Evolutionary conservation across 2,113 vertebrate genomes (phyloP), one percentile per base, ranked within the genome.

Genomic region (Theristicus caerulescens): DNA sequence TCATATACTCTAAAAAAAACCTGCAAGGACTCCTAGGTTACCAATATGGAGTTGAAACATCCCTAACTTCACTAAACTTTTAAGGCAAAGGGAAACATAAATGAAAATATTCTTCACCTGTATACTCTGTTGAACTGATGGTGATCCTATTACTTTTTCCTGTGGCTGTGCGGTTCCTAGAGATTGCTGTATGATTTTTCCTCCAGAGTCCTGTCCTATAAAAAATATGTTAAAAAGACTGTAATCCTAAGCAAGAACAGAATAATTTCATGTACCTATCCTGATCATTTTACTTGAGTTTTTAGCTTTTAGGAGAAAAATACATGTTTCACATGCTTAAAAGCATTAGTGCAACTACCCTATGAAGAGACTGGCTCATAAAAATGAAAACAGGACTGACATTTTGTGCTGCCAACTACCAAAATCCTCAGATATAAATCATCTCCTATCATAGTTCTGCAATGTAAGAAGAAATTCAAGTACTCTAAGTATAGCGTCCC

Each of bases 171-270:
- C 7, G 16, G 96, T 82, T 97, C 98, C 98, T 96, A 98, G 67
- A 93, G 98, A 72, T 0, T 95, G 97, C 7, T 98, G 98, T 55
- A 97, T 32, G 38, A 97, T 90, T 97, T 98, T 98, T 94, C 96
- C 97, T 97, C 97, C 98, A 83, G 97, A 94, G 90, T 98, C 98
- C 94, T 98, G 98, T 51, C 98, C 98, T 98, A 91, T 94, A 94
- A 94, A 87, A 96, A 32, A 26, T 19, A 40, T 1, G 34, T 89
- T 61, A 15, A 90, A 51, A 85, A 79, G 10, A 85, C 13, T 36
- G 54, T 97, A 55, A 97, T 44, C 31, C 38, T 86, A 84, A 91
- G 52, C 25, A 82, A 66, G 26, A 58, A 47, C 27, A 67, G 21
- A 85, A 10, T 22, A 27, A 93, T 38, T 64, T 79, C 34, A 26